Evolutionary conservation across 30 jellyfish, hydroid and myxozoan species (phyloP).

Genomic region (Clytia hemisphaerica): DNA sequence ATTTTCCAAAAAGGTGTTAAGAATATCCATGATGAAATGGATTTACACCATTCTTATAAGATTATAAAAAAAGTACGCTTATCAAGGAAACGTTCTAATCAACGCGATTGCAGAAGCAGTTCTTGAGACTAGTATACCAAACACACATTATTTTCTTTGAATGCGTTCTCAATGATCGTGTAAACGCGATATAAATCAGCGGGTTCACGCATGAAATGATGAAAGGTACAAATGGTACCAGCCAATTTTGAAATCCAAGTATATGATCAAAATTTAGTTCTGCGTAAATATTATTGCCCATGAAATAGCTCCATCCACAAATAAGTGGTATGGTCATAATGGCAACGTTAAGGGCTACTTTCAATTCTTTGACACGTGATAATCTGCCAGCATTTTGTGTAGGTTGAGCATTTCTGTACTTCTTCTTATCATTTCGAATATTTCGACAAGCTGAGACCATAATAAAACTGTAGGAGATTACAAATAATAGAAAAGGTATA

Average conservation of each 20-base stretch:
- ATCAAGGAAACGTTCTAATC: too few relatives aligned
- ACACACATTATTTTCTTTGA: too few relatives aligned
- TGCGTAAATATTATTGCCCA: background rate
- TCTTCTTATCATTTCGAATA: background rate
- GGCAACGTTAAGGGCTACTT: background rate
- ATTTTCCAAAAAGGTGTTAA: too few relatives aligned
- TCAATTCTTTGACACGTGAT: slow-evolving; percentile 6
- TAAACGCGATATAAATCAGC: background rate
- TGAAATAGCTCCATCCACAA: slow-evolving; percentile 15
- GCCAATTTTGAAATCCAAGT: background rate
- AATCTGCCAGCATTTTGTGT: background rate
- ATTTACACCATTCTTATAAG: too few relatives aligned
- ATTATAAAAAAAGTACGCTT: too few relatives aligned
- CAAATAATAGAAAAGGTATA: background rate
- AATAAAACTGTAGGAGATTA: background rate
- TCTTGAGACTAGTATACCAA: too few relatives aligned
- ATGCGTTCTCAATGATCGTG: slow-evolving; percentile 4
- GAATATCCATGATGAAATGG: too few relatives aligned
- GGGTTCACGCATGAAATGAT: slow-evolving; percentile 12
- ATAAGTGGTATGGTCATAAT: slow-evolving; percentile 16
- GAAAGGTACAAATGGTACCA: background rate
- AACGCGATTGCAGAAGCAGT: too few relatives aligned
- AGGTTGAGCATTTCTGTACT: background rate
- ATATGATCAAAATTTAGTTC: background rate
- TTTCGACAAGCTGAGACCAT: background rate